phyloP scores from a whole-genome alignment of 1,140 invertebrate species.

The Periplaneta americana region DNA sequence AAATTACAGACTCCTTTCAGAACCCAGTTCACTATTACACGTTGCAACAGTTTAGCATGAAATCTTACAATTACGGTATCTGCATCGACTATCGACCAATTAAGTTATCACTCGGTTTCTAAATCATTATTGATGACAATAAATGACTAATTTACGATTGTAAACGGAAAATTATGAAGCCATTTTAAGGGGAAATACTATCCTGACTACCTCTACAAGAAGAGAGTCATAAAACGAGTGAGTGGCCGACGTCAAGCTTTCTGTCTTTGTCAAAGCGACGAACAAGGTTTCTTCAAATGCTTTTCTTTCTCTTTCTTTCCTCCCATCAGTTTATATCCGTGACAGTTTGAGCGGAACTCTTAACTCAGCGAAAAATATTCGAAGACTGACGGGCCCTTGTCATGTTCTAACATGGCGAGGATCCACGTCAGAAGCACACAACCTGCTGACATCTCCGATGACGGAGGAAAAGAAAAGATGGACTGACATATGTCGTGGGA shows the following conservation, averaged over 20 bases:
- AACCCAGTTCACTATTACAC: no score
- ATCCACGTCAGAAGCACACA: not conserved
- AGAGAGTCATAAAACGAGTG: no score
- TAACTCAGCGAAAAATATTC: constrained; percentile 6
- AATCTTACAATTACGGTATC: no score
- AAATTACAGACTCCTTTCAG: no score
- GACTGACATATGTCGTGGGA: not conserved
- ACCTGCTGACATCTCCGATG: constrained; percentile 2
- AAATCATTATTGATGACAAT: no score
- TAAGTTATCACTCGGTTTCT: no score
- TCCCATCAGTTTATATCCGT: constrained; percentile 4
- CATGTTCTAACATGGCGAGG: not conserved
- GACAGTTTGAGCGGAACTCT: constrained; percentile 4
- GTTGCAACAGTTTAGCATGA: no score
- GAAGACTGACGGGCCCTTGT: not conserved
- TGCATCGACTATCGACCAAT: no score
- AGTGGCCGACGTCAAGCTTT: not conserved
- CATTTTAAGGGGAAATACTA: no score
- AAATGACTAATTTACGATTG: no score
- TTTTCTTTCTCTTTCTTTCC: not conserved
- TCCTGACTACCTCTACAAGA: no score
- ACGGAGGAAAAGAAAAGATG: not conserved
- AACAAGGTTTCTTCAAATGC: not conserved
- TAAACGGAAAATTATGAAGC: no score
- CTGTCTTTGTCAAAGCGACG: not conserved